Evolutionary conservation across 2,888 invertebrate genomes (phyloP).

Genomic region (Spatulosminthurus flaviceps): DNA sequence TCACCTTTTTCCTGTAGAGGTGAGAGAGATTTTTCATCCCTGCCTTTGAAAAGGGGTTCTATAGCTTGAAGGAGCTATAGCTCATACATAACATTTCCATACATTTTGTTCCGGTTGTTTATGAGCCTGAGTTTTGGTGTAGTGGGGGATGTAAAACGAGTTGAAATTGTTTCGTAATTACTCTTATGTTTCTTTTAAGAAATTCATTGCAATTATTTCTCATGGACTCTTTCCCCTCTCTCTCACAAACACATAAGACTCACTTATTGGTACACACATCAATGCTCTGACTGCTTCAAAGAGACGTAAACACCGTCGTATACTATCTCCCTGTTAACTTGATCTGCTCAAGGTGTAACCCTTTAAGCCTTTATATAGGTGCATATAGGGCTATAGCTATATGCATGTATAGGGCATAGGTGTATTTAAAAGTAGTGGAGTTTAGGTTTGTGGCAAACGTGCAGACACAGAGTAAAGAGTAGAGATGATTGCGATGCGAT

Average conservation of each 20-base stretch:
- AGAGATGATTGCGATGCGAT: conserved; percentile 26
- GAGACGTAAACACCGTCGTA: too few species aligned
- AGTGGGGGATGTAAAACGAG: conserved; percentile 4
- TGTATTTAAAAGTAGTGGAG: too few species aligned
- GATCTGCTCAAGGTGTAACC: too few species aligned
- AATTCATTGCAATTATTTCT: conserved; percentile 18
- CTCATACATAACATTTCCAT: too few species aligned
- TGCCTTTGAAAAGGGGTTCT: background rate
- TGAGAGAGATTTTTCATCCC: background rate
- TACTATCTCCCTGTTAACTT: background rate
- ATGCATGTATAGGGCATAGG: too few species aligned
- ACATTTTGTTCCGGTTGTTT: too few species aligned
- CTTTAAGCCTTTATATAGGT: too few species aligned
- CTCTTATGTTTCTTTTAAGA: conserved; percentile 26
- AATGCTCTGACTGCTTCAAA: too few species aligned
- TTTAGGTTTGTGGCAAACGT: too few species aligned
- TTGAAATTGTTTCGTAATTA: conserved; percentile 40
- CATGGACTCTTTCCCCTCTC: background rate
- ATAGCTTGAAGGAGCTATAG: background rate
- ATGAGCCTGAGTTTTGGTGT: too few species aligned
- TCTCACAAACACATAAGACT: background rate
- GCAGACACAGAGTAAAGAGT: background rate
- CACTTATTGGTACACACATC: background rate
- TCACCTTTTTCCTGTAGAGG: background rate
- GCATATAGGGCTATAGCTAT: too few species aligned